Evolutionary conservation across 2,113 vertebrate genomes (phyloP).

Genomic region (Anas platyrhynchos): DNA sequence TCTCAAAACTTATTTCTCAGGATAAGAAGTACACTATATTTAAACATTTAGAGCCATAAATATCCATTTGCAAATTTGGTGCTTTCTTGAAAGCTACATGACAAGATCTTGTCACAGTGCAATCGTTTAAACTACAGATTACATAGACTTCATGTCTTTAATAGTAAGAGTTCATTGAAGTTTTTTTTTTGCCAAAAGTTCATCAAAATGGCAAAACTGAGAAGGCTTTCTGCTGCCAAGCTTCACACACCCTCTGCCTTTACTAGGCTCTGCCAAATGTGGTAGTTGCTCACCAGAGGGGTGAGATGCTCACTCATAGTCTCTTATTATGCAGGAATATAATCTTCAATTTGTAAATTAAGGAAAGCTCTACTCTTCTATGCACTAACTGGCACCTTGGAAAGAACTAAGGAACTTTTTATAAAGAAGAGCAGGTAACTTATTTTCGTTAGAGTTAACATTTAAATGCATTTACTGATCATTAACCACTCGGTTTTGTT

Average conservation of each 20-base stretch:
- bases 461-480: background rate
- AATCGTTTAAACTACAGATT: background rate
- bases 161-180: background rate
- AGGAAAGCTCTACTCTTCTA: background rate
- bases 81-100: background rate
- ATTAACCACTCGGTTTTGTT: background rate
- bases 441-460: background rate
- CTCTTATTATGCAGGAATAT: background rate
- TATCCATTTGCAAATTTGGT: background rate
- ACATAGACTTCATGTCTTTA: fast-evolving
- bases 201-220: background rate
- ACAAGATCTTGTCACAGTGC: background rate
- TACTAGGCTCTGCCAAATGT: background rate
- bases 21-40: background rate
- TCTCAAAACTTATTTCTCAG: background rate
- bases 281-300: background rate
- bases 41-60: background rate
- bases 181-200: background rate
- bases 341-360: background rate
- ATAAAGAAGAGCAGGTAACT: background rate
- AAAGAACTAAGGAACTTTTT: background rate
- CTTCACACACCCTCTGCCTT: background rate
- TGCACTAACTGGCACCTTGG: background rate
- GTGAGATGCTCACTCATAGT: background rate
- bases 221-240: background rate